Evolutionary conservation across 1,140 invertebrate genomes (phyloP).

Genomic region (Saccostrea glomerata): DNA sequence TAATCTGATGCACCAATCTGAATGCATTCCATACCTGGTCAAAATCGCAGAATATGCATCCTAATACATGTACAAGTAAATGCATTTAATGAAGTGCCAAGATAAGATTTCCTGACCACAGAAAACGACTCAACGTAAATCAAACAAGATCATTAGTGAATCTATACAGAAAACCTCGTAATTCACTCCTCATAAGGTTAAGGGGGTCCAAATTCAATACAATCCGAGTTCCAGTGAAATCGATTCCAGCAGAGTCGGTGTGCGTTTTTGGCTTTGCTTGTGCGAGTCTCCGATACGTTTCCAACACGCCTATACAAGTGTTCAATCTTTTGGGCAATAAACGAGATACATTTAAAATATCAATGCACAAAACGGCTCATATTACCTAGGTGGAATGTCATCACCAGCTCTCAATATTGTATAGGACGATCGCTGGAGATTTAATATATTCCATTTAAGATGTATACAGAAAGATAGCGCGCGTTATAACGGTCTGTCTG

Average conservation of each 20-base stretch:
- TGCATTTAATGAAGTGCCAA: too few species aligned
- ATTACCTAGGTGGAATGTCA: conserved; percentile 29
- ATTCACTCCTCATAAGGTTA: too few species aligned
- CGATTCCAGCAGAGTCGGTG: background rate
- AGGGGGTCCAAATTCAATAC: too few species aligned
- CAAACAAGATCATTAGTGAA: too few species aligned
- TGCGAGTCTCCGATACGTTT: conserved; percentile 1
- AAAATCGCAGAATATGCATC: too few species aligned
- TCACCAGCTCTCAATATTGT: conserved; percentile 3
- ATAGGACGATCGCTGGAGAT: conserved; percentile 22
- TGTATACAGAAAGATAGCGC: conserved; percentile 24
- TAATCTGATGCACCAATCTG: background rate
- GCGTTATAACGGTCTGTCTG: background rate
- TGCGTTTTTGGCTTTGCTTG: background rate
- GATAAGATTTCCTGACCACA: too few species aligned
- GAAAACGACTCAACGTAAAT: too few species aligned
- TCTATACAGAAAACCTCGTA: too few species aligned
- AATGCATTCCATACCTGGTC: too few species aligned
- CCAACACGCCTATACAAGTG: conserved; percentile 29
- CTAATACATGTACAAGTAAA: too few species aligned
- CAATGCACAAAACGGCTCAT: conserved; percentile 29
- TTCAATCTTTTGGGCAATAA: conserved; percentile 32
- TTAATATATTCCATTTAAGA: conserved; percentile 36
- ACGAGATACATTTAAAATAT: conserved; percentile 37
- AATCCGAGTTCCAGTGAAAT: too few species aligned